These are phyloP conservation scores for Microcebus jonahi DNA, from an alignment of 2,113 vertebrate species.

Conservation along the genomic window DNA sequence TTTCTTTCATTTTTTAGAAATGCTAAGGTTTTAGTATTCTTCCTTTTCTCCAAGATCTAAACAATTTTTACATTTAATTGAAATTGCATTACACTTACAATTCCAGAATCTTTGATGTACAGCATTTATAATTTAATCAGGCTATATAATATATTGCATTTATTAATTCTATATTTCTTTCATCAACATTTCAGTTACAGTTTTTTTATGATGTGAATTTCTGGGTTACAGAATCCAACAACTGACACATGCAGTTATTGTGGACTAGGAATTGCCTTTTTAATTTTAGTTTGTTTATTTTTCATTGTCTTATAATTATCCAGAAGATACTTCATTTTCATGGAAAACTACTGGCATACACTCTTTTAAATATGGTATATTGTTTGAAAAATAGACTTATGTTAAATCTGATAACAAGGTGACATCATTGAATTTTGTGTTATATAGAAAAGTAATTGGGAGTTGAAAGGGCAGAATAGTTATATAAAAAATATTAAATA, in stretches of 20 bases:
- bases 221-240: background rate
- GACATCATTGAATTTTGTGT: background rate
- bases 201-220: background rate
- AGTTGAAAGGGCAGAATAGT: background rate
- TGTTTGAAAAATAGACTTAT: background rate
- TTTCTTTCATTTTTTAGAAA: background rate
- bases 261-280: background rate
- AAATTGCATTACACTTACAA: background rate
- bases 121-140: slow-evolving; percentile 62
- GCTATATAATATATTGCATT: slow-evolving; percentile 27
- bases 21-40: background rate
- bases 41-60: background rate
- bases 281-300: background rate
- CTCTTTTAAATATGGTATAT: background rate
- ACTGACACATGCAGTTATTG: background rate
- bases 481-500: background rate
- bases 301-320: background rate
- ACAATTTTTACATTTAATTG: background rate
- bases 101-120: background rate
- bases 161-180: slow-evolving; percentile 60
- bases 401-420: background rate
- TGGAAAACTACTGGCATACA: background rate
- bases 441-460: background rate
- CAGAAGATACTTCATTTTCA: background rate
- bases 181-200: background rate